Conservation (phyloP, 2,888 invertebrate species). For the Schizotus pectinicornis region DNA sequence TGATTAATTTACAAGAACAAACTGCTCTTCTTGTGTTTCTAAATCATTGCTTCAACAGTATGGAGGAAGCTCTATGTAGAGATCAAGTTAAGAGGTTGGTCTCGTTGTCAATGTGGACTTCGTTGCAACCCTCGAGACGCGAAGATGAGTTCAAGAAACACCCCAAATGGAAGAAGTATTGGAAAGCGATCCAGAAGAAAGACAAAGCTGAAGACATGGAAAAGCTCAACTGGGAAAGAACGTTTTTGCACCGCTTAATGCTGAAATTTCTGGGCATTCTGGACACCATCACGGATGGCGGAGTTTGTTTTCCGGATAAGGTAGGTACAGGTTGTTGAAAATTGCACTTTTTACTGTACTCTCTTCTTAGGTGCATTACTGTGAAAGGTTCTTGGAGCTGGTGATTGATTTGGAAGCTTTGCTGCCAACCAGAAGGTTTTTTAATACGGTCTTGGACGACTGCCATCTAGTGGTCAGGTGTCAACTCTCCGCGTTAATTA, state of each 20-base stretch:
- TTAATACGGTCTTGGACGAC: constrained; percentile 95
- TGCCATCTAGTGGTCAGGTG: constrained; percentile 92
- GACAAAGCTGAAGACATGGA: constrained; percentile 74
- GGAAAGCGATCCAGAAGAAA: constrained; percentile 87
- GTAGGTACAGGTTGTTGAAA: not conserved
- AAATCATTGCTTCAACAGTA: constrained; percentile 96
- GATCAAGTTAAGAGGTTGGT: constrained; percentile 89
- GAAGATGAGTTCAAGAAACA: constrained; percentile 85
- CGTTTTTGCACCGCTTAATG: constrained; percentile 84
- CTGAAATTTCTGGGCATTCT: constrained; percentile 85
- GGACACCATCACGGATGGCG: constrained; percentile 73
- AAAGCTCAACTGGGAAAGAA: constrained; percentile 82
- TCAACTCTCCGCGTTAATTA: constrained; percentile 76
- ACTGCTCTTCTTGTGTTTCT: constrained; percentile 89
- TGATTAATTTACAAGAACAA: constrained; percentile 73
- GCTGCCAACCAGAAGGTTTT: constrained; percentile 93
- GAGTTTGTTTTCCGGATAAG: constrained; percentile 64
- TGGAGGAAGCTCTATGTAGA: constrained; percentile 93
- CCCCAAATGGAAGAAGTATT: constrained; percentile 91
- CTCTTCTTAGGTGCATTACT: constrained; percentile 70
- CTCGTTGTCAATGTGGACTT: constrained; percentile 92
- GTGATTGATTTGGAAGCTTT: constrained; percentile 96
- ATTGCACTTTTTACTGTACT: constrained; percentile 1
- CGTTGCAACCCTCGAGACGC: constrained; percentile 81
- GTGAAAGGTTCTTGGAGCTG: constrained; percentile 94